phyloP scores from a whole-genome alignment of 2,113 vertebrate species.

The Gobiocypris rarus region DNA sequence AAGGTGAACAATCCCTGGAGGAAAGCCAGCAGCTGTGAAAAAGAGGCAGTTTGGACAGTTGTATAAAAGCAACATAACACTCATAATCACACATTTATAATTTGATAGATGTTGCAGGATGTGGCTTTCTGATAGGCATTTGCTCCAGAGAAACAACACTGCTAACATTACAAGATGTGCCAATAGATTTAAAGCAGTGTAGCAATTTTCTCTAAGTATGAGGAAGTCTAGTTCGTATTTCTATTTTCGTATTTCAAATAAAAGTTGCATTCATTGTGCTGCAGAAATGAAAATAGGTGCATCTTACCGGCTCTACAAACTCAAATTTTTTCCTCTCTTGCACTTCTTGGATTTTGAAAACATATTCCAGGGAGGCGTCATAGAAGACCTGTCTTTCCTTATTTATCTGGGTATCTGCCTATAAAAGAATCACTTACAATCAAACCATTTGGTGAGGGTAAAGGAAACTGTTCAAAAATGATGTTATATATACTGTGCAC shows the following conservation, averaged over 20 bases:
- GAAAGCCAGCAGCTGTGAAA: slow-evolving; percentile 92
- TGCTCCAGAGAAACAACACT: background rate
- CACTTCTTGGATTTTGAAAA: slow-evolving; percentile 99
- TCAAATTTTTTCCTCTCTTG: slow-evolving; percentile 99
- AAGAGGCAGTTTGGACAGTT: background rate
- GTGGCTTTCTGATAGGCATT: background rate
- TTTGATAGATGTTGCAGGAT: slow-evolving; percentile 7
- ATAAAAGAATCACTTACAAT: slow-evolving; percentile 48
- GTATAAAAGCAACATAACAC: background rate
- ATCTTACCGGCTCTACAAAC: slow-evolving; percentile 95
- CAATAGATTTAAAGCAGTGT: background rate
- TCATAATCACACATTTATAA: background rate
- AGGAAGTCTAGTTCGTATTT: background rate
- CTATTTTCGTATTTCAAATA: background rate
- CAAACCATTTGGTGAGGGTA: background rate
- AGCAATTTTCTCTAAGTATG: background rate
- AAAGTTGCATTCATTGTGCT: background rate
- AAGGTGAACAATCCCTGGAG: slow-evolving; percentile 98
- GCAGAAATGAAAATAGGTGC: background rate
- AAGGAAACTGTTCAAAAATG: background rate
- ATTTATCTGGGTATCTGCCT: slow-evolving; percentile 94
- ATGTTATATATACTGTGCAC: background rate
- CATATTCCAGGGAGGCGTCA: slow-evolving; percentile 94
- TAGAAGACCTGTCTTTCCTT: slow-evolving; percentile 95
- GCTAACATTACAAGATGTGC: background rate